These are phyloP conservation scores for Porites divaricata DNA, from an alignment of 92 coral and sea anemone species.

Conservation along the genomic window DNA sequence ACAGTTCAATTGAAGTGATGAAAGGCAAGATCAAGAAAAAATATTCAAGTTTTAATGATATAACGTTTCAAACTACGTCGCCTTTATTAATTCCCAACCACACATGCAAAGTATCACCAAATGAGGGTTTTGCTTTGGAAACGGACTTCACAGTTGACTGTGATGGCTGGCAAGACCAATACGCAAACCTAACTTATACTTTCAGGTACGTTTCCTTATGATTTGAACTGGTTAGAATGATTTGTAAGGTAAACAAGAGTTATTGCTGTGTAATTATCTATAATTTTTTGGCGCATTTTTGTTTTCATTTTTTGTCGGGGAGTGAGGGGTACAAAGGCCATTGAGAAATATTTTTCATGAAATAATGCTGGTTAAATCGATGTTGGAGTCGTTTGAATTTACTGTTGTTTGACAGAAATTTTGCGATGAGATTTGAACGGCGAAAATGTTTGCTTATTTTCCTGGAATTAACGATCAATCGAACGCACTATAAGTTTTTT, in stretches of 20 bases:
- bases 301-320: not conserved
- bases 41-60: not conserved
- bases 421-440: no score
- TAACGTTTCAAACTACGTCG: not conserved
- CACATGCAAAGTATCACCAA: slow-evolving; percentile 47
- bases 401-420: no score
- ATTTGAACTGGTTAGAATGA: not conserved
- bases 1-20: not conserved
- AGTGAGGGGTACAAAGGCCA: no score
- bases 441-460: no score
- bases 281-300: no score
- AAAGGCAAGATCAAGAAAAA: not conserved
- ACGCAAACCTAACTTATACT: slow-evolving; percentile 60
- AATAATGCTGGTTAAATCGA: no score
- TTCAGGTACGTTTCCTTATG: slow-evolving; percentile 44
- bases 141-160: slow-evolving; percentile 62
- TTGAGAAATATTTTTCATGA: no score
- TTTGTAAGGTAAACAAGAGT: not conserved
- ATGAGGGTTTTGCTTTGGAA: slow-evolving; percentile 55
- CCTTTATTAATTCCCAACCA: not conserved
- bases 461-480: no score
- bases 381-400: no score
- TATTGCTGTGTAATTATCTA: no score
- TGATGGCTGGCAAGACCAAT: slow-evolving; percentile 50
- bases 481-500: no score